A percentile compares a stretch with the other conserved stretches of the same genome.
Evolutionary conservation across 1,140 invertebrate genomes (phyloP).

Genomic region (Bicyclus anynana): DNA sequence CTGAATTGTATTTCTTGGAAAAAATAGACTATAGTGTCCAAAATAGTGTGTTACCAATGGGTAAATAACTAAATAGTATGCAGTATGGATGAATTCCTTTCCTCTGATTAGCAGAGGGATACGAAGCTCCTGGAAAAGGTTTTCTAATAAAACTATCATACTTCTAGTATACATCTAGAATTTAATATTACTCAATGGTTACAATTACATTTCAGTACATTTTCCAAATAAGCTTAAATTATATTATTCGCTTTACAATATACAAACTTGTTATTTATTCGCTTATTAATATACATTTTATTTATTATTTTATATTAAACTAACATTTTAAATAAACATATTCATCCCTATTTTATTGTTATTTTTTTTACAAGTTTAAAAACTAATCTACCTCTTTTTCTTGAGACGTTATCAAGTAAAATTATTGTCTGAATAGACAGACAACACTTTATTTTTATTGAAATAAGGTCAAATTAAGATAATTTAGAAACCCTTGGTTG

Average conservation of each 20-base stretch:
- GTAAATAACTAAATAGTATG: slow-evolving; percentile 30
- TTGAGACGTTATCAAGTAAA: too few relatives aligned
- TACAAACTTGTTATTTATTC: not conserved
- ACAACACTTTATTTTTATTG: too few relatives aligned
- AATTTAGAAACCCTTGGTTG: too few relatives aligned
- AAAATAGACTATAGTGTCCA: not conserved
- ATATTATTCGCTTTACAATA: slow-evolving; percentile 4
- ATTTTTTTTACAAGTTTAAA: not conserved
- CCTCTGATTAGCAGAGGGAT: slow-evolving; percentile 72
- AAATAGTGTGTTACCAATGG: slow-evolving; percentile 27
- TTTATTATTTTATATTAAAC: slow-evolving; percentile 63
- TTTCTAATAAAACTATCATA: slow-evolving; percentile 22
- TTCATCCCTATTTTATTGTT: slow-evolving; percentile 19
- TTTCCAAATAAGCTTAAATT: not conserved
- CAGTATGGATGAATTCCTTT: slow-evolving; percentile 56
- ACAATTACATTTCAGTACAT: slow-evolving; percentile 24
- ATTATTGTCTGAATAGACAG: too few relatives aligned
- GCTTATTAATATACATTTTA: slow-evolving; percentile 32
- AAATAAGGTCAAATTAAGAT: too few relatives aligned
- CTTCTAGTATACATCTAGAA: slow-evolving; percentile 9
- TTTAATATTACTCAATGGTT: slow-evolving; percentile 24
- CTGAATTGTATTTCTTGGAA: too few relatives aligned
- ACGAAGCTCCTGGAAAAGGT: slow-evolving; percentile 48
- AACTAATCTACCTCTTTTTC: too few relatives aligned
- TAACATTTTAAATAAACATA: slow-evolving; percentile 53